These are phyloP conservation scores for Misgurnus mizolepis DNA, from an alignment of 2,113 vertebrate genomes.

Conservation along the genomic window DNA sequence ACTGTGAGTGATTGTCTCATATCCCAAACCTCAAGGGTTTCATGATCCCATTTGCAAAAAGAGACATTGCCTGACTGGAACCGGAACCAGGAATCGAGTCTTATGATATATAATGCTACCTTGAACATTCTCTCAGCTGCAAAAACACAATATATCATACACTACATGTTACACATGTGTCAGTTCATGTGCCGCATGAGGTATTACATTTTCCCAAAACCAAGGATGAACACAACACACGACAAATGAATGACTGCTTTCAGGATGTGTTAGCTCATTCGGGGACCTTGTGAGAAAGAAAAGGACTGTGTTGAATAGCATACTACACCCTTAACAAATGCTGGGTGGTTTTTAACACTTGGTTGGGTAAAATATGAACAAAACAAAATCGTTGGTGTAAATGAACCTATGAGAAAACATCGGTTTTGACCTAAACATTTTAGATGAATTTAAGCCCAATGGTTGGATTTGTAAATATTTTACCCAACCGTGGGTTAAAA, in stretches of 20 bases:
- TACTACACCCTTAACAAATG: too few relatives aligned
- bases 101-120: slow-evolving; percentile 7
- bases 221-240: not conserved
- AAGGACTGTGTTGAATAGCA: too few relatives aligned
- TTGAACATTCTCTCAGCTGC: slow-evolving; percentile 10
- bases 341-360: too few relatives aligned
- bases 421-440: too few relatives aligned
- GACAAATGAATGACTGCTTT: not conserved
- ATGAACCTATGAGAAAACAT: too few relatives aligned
- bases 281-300: not conserved
- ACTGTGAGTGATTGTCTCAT: not conserved
- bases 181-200: not conserved
- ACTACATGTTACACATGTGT: slow-evolving; percentile 1
- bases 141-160: slow-evolving; percentile 20
- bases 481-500: too few relatives aligned
- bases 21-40: not conserved
- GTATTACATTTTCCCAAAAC: not conserved
- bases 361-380: too few relatives aligned
- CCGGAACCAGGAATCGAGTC: not conserved
- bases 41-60: slow-evolving; percentile 19
- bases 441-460: too few relatives aligned
- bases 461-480: too few relatives aligned
- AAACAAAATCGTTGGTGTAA: too few relatives aligned
- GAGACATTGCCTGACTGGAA: not conserved
- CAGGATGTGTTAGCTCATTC: not conserved